phyloP scores from a whole-genome alignment of 2,888 invertebrate genomes.

The Volucella zonaria region DNA sequence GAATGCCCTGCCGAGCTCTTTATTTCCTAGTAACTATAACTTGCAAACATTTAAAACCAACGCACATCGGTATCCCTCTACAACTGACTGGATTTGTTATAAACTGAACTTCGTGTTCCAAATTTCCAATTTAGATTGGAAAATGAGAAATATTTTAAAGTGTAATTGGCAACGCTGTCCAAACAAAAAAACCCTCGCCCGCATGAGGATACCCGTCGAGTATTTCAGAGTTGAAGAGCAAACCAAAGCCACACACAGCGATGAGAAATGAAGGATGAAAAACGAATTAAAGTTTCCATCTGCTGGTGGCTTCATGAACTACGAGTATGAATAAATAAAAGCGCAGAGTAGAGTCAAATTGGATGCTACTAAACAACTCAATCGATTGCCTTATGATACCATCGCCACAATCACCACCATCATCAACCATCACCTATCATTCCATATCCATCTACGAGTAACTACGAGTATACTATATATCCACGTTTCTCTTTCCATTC shows the following conservation, averaged over 20 bases:
- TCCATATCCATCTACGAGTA: too few relatives aligned
- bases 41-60: too few relatives aligned
- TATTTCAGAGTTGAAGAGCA: constrained; percentile 36
- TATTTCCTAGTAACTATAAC: too few relatives aligned
- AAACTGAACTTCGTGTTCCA: too few relatives aligned
- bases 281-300: constrained; percentile 59
- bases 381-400: constrained; percentile 63
- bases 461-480: too few relatives aligned
- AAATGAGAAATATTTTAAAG: background rate
- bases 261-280: constrained; percentile 23
- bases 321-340: constrained; percentile 54
- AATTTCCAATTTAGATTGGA: too few relatives aligned
- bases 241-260: background rate
- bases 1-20: too few relatives aligned
- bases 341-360: constrained; percentile 30
- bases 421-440: background rate
- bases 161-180: background rate
- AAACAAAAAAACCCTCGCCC: background rate
- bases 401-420: constrained; percentile 15
- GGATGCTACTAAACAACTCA: constrained; percentile 59
- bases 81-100: too few relatives aligned
- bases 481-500: too few relatives aligned
- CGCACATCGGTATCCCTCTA: too few relatives aligned
- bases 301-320: constrained; percentile 33
- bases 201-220: constrained; percentile 32